Base-by-base conservation (phyloP, 2,797 vertebrate species). In the Chaenodraco wilsoni region DNA sequence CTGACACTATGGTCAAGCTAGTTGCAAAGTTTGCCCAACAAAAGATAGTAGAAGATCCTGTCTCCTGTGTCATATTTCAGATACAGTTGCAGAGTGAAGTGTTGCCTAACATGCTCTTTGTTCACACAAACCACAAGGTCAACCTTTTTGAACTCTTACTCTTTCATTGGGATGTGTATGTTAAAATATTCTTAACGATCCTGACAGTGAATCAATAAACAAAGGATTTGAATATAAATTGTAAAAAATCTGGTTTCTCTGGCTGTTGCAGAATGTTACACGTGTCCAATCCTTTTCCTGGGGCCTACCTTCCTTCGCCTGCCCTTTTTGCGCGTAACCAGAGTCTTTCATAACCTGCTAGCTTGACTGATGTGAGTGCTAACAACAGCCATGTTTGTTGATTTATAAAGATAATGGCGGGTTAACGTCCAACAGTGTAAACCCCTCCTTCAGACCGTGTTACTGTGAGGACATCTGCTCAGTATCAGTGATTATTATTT, bases 381-480 rank as follows among this genome's bases (percentile, higher is more conserved):
- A 37, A 37, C 33, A 37, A 37, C 33, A 37, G 33, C 33, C 33
- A 9, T 37, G 33, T 37, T 37, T 37, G 33, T 37, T 37, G 33
- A 37, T 37, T 37, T 8, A 37, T 37, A 37, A 37, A 37, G 33
- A 37, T 37, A 6, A 37, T 37, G 6, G 33, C 33, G 33, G 33
- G 33, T 37, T 9, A 1, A 17, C 23, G 19, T 58, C n/a, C 43
- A 69, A 63, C 27, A 5, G 60, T 49, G 19, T 41, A 50, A 72
- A 61, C 58, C 23, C 14, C 17, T 43, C 54, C 63, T 57, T 67
- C 7, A 19, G 19, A 40, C 73, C 58, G 60, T 13, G 62, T 78
- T 65, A 62, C 64, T 23, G 11, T 4, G 1, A 44, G 58, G 66
- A 79, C 77, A 86, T 86, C 85, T 88, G 77, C 58, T 75, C 31